Evolutionary conservation across 2,113 vertebrate genomes (phyloP).

Genomic region (Glaucomys volans): DNA sequence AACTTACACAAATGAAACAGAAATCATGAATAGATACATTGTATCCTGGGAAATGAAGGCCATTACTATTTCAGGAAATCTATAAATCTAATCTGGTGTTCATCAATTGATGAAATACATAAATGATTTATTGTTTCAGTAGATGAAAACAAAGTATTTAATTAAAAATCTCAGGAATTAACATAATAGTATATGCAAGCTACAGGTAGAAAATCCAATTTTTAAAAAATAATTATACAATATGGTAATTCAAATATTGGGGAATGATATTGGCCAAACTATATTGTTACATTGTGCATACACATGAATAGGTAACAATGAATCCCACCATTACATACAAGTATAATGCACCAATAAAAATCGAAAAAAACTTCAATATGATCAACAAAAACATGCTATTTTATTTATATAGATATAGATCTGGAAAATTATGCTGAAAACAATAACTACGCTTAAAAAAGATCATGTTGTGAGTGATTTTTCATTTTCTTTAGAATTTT

Average conservation of each 20-base stretch:
- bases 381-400: background rate
- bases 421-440: background rate
- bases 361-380: background rate
- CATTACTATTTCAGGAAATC: background rate
- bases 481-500: constrained; percentile 15
- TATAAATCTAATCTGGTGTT: background rate
- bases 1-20: background rate
- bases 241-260: background rate
- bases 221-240: background rate
- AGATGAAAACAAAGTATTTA: constrained; percentile 4
- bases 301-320: too few species aligned
- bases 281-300: too few species aligned
- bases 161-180: background rate
- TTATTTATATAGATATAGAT: background rate
- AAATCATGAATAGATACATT: background rate
- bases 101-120: background rate
- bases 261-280: too few species aligned
- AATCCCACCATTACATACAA: too few species aligned
- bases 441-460: background rate
- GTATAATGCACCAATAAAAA: too few species aligned
- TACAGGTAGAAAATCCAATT: background rate
- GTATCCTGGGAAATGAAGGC: background rate
- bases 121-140: background rate
- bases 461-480: background rate
- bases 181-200: background rate